Evolutionary conservation across 2,113 vertebrate species (phyloP), one percentile per base, ranked within the genome.

Genomic region (Meleagris gallopavo): DNA sequence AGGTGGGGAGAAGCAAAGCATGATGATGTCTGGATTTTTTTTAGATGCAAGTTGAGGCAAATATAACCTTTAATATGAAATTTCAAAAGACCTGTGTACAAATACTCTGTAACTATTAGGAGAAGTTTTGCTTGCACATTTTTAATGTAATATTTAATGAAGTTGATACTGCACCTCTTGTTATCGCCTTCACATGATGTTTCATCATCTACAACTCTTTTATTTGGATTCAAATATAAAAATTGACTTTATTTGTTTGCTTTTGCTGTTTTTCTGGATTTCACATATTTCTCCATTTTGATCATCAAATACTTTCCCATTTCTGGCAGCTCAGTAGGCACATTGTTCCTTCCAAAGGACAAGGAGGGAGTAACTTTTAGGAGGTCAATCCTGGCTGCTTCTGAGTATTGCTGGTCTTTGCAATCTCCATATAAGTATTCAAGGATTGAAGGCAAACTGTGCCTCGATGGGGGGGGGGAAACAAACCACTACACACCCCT

Each of bases 401-500:
- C 79, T 5, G 9, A 21, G n/a, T 8, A 6, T 14, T n/a, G 34
- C 17, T 3, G 2, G 14, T 57, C 54, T 57, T 32, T 88, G 90
- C 20, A 70, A 21, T 2, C 8, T 86, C 76, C 0, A 0, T 20
- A 9, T 61, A 58, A 67, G 55, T 15, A 36, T 17, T 55, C 14
- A 45, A 77, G 32, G 32, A 32, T 45, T 66, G 32, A n/a, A 61
- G 30, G 30, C 17, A 91, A 85, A 77, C 21, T 8, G 12, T 54
- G 17, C 5, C 24, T 62, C 5, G 4, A 0, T 40, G 45, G n/a
- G n/a, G n/a, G n/a, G n/a, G n/a, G n/a, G n/a, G n/a, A n/a, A 69
- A 54, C 29, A 46, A 38, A 60, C 4, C 16, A 1, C 50, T 65
- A 41, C 32, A 19, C 55, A 32, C 19, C 30, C 18, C 55, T 58